These are phyloP conservation scores for Brotogeris chrysoptera DNA, from an alignment of 2,797 vertebrate species.

Conservation along the genomic window DNA sequence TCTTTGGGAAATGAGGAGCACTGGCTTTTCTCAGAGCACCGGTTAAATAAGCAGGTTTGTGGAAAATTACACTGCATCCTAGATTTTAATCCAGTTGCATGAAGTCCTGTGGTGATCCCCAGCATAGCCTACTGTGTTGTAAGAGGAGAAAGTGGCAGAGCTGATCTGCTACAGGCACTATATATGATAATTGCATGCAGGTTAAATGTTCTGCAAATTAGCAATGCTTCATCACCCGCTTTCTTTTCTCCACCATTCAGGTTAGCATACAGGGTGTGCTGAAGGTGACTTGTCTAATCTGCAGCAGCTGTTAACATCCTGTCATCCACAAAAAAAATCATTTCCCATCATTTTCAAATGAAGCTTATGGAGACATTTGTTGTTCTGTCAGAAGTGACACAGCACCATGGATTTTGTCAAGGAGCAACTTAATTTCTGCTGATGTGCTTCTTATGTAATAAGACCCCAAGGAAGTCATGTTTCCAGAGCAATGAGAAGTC, in stretches of 20 bases:
- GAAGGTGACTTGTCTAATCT: constrained; percentile 48
- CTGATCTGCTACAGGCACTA: constrained; percentile 12
- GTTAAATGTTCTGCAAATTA: constrained; percentile 64
- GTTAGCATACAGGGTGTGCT: background rate
- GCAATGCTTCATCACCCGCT: constrained; percentile 28
- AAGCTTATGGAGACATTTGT: background rate
- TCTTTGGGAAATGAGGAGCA: background rate
- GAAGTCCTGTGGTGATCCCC: constrained; percentile 13
- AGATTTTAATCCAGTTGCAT: constrained; percentile 47
- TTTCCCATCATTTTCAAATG: background rate
- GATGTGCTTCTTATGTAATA: background rate
- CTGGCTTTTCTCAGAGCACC: background rate
- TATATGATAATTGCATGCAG: constrained; percentile 42
- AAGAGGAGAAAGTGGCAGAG: background rate
- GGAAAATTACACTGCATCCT: constrained; percentile 43
- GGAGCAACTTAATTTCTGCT: constrained; percentile 9
- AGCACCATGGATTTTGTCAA: background rate
- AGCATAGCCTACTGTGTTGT: constrained; percentile 12
- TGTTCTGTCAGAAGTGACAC: background rate
- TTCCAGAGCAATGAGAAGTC: background rate
- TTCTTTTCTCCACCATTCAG: background rate
- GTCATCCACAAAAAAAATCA: background rate
- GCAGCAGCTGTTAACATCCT: background rate
- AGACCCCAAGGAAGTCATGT: background rate
- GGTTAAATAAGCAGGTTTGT: constrained; percentile 25